Evolutionary conservation across 1,140 invertebrate species (phyloP).

Genomic region (Pseudobourletiella spinata): DNA sequence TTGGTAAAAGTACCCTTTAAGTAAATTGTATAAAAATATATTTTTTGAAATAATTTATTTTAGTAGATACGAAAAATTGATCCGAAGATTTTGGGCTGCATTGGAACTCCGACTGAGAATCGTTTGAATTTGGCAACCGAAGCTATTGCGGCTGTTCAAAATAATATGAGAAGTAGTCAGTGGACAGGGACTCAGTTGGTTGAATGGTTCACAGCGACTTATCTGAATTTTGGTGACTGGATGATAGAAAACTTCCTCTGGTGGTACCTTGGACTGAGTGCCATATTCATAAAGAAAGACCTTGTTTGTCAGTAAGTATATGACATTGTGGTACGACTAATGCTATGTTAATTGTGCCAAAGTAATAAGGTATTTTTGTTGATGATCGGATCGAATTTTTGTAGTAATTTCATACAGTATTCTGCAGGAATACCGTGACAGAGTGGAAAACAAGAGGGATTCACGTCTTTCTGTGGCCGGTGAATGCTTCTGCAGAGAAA

Average conservation of each 20-base stretch:
- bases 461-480: slow-evolving; percentile 9
- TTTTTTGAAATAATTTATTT: too few species aligned
- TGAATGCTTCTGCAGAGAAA: slow-evolving; percentile 18
- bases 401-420: too few species aligned
- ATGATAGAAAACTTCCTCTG: slow-evolving; percentile 47
- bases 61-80: slow-evolving; percentile 53
- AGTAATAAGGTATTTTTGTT: too few species aligned
- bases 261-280: slow-evolving; percentile 51
- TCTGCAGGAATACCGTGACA: background rate
- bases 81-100: slow-evolving; percentile 46
- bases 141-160: background rate
- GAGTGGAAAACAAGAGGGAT: background rate
- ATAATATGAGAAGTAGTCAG: background rate
- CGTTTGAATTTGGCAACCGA: slow-evolving; percentile 38
- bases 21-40: background rate
- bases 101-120: slow-evolving; percentile 40
- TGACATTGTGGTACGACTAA: too few species aligned
- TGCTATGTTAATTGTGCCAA: too few species aligned
- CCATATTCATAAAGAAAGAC: slow-evolving; percentile 60
- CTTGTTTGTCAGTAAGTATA: slow-evolving; percentile 51
- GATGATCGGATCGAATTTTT: too few species aligned
- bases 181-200: background rate
- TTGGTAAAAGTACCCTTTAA: background rate
- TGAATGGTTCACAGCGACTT: slow-evolving; percentile 38
- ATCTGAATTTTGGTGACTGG: slow-evolving; percentile 49